Conservation (phyloP, 35 echinoderm and acorn worm genomes). For the Heliocidaris tuberculata region DNA sequence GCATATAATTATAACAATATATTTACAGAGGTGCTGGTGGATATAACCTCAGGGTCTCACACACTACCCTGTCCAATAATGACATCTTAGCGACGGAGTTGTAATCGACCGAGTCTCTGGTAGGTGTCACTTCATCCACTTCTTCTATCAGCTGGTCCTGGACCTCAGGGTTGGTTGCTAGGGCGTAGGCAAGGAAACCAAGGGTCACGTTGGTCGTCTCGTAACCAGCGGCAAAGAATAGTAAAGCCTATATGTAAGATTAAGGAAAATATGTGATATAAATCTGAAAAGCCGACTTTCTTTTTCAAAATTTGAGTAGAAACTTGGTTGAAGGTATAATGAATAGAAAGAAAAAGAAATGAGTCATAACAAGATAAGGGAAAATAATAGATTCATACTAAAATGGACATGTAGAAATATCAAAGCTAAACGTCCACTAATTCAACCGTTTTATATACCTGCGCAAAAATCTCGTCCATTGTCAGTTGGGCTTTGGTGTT, state of each 20-base stretch:
- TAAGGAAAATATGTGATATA: background rate
- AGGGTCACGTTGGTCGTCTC: slow-evolving; percentile 61
- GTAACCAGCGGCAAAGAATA: slow-evolving; percentile 63
- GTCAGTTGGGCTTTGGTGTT: background rate
- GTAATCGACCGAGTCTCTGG: slow-evolving; percentile 13
- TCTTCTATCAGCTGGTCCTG: slow-evolving; percentile 69
- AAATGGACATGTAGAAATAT: no score
- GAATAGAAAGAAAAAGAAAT: background rate
- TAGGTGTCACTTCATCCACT: slow-evolving; percentile 54
- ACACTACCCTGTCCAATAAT: slow-evolving; percentile 47
- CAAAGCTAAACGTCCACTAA: background rate
- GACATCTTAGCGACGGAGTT: slow-evolving; percentile 27
- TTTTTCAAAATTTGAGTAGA: background rate
- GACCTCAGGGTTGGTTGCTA: slow-evolving; percentile 64
- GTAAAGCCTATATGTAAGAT: slow-evolving; percentile 33
- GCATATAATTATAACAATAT: background rate
- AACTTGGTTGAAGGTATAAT: background rate
- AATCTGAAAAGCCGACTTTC: background rate
- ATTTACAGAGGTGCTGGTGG: slow-evolving; percentile 38
- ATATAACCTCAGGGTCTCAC: slow-evolving; percentile 56
- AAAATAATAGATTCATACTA: no score
- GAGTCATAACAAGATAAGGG: background rate
- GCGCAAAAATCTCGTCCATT: background rate
- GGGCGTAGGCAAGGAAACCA: slow-evolving; percentile 47
- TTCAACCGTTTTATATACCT: background rate